Conservation (phyloP, 2,113 vertebrate species). For the Lampris megalopsis region DNA sequence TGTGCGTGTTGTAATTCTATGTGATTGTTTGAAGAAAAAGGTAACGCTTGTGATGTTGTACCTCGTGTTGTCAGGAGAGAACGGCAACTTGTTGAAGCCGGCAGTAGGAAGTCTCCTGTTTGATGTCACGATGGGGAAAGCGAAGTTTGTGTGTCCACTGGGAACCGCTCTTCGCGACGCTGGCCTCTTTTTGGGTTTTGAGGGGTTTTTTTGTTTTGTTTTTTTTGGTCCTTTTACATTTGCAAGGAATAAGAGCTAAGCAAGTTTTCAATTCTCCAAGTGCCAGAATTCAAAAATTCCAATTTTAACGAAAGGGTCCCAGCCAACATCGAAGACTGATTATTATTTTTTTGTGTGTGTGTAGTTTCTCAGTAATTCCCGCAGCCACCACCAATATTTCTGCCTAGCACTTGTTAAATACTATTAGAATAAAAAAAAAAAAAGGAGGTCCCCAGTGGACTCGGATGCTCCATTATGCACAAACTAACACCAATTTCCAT, state of each 20-base stretch:
- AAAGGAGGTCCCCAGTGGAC: not conserved
- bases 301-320: too few relatives aligned
- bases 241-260: too few relatives aligned
- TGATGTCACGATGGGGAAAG: slow-evolving; percentile 6
- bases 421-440: too few relatives aligned
- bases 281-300: too few relatives aligned
- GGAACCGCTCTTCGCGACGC: not conserved
- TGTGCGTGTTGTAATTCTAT: slow-evolving; percentile 51
- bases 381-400: too few relatives aligned
- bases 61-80: slow-evolving; percentile 28
- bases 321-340: too few relatives aligned
- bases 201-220: too few relatives aligned
- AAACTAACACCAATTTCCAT: not conserved
- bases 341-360: not conserved
- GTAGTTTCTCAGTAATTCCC: too few relatives aligned
- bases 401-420: too few relatives aligned
- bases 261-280: too few relatives aligned
- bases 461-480: not conserved
- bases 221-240: too few relatives aligned
- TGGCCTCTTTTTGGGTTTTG: not conserved
- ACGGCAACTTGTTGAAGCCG: not conserved
- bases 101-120: not conserved
- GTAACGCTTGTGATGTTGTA: slow-evolving; percentile 56
- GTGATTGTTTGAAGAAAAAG: slow-evolving; percentile 47
- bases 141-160: not conserved